Evolutionary conservation across 2,888 invertebrate species (phyloP).

Genomic region (Folsomia manolachei): DNA sequence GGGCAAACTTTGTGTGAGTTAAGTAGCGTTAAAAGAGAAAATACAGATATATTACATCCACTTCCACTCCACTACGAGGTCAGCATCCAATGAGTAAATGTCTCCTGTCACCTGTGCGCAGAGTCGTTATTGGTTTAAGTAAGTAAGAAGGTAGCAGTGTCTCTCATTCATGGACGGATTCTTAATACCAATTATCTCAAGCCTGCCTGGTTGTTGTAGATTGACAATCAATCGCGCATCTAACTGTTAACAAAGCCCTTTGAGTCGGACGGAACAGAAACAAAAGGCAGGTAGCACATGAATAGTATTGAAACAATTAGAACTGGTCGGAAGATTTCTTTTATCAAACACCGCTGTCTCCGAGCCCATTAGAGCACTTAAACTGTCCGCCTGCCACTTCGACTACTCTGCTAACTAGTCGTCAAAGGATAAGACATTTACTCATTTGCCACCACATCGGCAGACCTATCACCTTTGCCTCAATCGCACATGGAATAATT

Average conservation of each 20-base stretch:
- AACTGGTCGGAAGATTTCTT: constrained; percentile 39
- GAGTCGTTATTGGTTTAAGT: constrained; percentile 8
- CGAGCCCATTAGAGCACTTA: constrained; percentile 49
- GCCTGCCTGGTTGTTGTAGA: constrained; percentile 6
- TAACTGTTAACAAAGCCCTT: too few species aligned
- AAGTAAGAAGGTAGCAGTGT: constrained; percentile 1
- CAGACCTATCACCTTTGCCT: too few species aligned
- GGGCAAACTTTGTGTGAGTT: too few species aligned
- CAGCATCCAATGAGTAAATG: not conserved
- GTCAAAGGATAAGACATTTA: not conserved
- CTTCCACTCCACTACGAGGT: too few species aligned
- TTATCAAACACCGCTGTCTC: constrained; percentile 49
- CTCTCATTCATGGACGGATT: constrained; percentile 4
- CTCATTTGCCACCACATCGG: constrained; percentile 1
- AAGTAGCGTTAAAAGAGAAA: too few species aligned
- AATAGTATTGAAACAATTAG: constrained; percentile 45
- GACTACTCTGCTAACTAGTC: constrained; percentile 19
- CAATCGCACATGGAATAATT: constrained; percentile 17
- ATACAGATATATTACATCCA: too few species aligned
- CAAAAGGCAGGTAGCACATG: constrained; percentile 29
- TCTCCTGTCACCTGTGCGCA: not conserved
- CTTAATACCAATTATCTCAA: constrained; percentile 25
- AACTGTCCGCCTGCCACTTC: constrained; percentile 46
- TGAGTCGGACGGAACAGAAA: constrained; percentile 34
- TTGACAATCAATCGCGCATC: constrained; percentile 18